phyloP scores from a whole-genome alignment of 2,888 invertebrate species.

The Syritta pipiens region DNA sequence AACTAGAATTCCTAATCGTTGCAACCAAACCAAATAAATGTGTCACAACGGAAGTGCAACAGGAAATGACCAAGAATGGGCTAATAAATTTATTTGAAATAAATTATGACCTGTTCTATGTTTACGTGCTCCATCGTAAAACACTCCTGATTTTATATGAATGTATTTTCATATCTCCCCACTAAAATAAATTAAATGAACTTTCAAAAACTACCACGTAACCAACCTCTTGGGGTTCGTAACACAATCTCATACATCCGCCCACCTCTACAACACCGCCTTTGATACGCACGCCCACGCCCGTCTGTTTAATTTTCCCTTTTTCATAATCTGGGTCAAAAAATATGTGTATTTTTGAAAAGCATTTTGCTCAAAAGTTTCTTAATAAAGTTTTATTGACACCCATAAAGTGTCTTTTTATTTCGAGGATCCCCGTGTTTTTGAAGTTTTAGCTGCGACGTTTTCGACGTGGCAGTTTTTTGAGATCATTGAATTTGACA shows the following conservation, averaged over 20 bases:
- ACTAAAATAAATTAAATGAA: too few relatives aligned
- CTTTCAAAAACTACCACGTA: not conserved
- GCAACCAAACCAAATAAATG: not conserved
- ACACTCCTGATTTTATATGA: constrained; percentile 6
- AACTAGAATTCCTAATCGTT: too few relatives aligned
- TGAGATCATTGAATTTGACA: constrained; percentile 45
- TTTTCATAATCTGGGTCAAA: constrained; percentile 46
- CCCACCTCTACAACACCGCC: not conserved
- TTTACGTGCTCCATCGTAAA: constrained; percentile 13
- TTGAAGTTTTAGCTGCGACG: not conserved
- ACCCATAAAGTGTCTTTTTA: constrained; percentile 34
- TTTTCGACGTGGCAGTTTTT: constrained; percentile 20
- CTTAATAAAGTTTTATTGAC: constrained; percentile 45
- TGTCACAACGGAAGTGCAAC: not conserved
- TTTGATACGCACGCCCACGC: constrained; percentile 23
- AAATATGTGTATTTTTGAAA: constrained; percentile 21
- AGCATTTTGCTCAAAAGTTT: constrained; percentile 29
- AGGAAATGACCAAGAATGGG: constrained; percentile 6
- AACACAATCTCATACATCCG: constrained; percentile 18
- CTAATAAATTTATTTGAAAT: constrained; percentile 16
- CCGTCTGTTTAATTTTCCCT: constrained; percentile 18
- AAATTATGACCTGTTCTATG: constrained; percentile 13
- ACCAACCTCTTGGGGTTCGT: not conserved
- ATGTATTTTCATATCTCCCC: constrained; percentile 11
- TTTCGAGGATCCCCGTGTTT: constrained; percentile 5